Percentiles rank a stretch among this genome's conserved stretches.
These are phyloP conservation scores for Podotricha telesiphe DNA, from an alignment of 2,888 invertebrate genomes.

Conservation along the genomic window DNA sequence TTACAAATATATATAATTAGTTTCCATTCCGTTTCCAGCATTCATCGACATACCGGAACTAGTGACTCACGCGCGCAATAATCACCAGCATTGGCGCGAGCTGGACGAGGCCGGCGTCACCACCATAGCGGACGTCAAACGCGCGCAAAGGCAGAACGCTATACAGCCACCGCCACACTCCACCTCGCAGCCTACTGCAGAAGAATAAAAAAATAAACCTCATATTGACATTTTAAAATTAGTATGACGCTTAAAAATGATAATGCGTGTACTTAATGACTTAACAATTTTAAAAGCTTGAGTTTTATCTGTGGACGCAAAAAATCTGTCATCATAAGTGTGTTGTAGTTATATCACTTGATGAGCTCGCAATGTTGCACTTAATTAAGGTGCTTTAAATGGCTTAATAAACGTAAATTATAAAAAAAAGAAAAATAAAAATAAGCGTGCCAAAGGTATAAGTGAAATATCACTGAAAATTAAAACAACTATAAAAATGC, in stretches of 20 bases:
- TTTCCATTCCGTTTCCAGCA: conserved; percentile 76
- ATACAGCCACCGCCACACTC: conserved; percentile 49
- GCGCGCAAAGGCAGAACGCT: conserved; percentile 60
- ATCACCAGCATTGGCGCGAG: conserved; percentile 96
- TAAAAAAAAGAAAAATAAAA: not conserved
- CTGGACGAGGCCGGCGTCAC: conserved; percentile 90
- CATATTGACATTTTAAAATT: not conserved
- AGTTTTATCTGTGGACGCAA: not conserved
- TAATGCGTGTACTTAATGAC: not conserved
- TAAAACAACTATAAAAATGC: not conserved
- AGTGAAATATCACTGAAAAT: not conserved
- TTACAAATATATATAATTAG: too few relatives aligned
- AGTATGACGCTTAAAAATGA: not conserved
- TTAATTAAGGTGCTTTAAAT: not conserved
- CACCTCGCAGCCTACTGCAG: conserved; percentile 58
- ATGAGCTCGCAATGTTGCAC: not conserved
- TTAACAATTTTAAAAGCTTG: not conserved
- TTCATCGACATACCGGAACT: conserved; percentile 97
- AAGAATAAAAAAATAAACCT: conserved; percentile 52
- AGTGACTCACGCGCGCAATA: conserved; percentile 91
- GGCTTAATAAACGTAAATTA: not conserved
- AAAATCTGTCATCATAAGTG: not conserved
- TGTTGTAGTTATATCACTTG: not conserved
- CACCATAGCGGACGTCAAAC: conserved; percentile 86
- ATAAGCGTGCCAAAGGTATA: conserved; percentile 9